Base-by-base conservation (phyloP, 2,888 invertebrate species). In the Sarcophaga carnaria region DNA sequence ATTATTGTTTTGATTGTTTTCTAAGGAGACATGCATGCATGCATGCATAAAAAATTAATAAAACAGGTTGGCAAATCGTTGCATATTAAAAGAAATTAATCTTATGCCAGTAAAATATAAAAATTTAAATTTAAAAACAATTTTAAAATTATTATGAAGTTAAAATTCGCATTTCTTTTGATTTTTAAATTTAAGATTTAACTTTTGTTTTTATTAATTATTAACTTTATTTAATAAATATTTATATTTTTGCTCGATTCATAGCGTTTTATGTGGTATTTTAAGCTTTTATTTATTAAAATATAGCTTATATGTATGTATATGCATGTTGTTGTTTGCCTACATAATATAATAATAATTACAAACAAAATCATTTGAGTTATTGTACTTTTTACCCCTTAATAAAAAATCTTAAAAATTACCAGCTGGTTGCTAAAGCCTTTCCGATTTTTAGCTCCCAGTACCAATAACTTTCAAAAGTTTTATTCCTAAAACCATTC, bases 401-500 rank as follows among this genome's bases (percentile, higher is more conserved):
- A 82, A 78, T 37, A 37, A 37, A 37, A 54, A 14, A 54, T 83
- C 66, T 66, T 74, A 80, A 82, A 80, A 72, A 25, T 70, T 76
- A 49, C 69, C 75, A 78, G 71, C 71, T 22, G 78, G 83, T 77
- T 83, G 59, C 75, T 85, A 85, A 87, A 87, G 87, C 87, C 79
- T 85, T 85, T 85, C 74, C 70, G 75, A 85, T 87, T 87, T 87
- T 87, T 80, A 66, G 80, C 87, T 87, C 87, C 87, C 85, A 87
- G 82, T 83, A 87, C 49, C 69, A 80, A 78, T 85, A 87, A 85
- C 87, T 87, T 87, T 85, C 74, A 83, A 87, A 87, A 87, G 85
- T 85, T 87, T 83, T 80, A 62, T 54, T 54, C 54, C 75, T 66
- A 71, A 80, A 27, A 22, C 63, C 72, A 72, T 69, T 67, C 25